Evolutionary conservation across 2,113 vertebrate genomes (phyloP), one percentile per base, ranked within the genome.

Genomic region (Leptodactylus fuscus): DNA sequence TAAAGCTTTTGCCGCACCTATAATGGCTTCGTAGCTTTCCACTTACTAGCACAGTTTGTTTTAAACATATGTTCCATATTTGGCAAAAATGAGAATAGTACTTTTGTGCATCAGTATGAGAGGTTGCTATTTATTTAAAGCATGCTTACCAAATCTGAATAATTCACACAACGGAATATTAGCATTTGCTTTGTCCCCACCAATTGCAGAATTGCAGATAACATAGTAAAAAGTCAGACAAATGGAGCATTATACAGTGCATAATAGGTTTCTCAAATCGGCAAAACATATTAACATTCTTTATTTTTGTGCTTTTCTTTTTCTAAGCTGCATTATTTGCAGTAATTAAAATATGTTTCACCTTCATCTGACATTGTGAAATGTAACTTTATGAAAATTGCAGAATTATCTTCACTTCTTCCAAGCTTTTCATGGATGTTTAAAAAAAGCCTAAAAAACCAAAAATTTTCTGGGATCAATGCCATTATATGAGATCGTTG

Each of bases 11-110:
- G 16, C 74, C 22, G 15, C n/a, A 20, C 11, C 8, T 77, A 20
- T 48, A 76, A 76, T 51, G 24, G 29, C 3, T 77, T 53, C 53
- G 27, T 49, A 34, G 74, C 29, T 51, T 49, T 53, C 27, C 74
- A 80, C 36, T 44, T 80, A 60, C 78, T 58, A 41, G 60, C 79
- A 81, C 60, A 29, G 16, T 67, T 24, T 46, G 22, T 48, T 16
- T 67, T 81, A 41, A 81, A 46, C 79, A 46, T 65, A 48, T 81
- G 58, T 81, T 81, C 79, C 41, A 67, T 67, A 81, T 67, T 48
- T 79, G 32, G 76, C 27, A 53, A 79, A 60, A 41, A 78, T 12
- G 2, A 65, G n/a, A 27, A 48, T n/a, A 67, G 79, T 65, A 65
- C 48, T 81, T 62, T 81, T 48, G 24, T 67, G 41, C 38, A 46